Evolutionary conservation across 1,140 invertebrate genomes (phyloP).

Genomic region (Solenopsis invicta): DNA sequence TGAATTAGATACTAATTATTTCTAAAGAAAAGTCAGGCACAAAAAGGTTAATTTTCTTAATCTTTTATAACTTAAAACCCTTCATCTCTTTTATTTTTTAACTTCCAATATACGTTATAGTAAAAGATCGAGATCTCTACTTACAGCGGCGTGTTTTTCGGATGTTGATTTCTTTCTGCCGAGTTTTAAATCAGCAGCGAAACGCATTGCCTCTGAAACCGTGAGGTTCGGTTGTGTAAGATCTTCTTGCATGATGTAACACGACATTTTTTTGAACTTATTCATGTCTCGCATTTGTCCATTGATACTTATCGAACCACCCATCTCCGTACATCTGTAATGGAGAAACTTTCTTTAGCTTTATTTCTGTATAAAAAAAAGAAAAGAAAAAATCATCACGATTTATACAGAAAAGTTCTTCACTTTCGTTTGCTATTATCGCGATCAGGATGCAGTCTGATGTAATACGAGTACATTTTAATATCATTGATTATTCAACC

Average conservation of each 20-base stretch:
- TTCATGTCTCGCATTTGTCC: conserved; percentile 91
- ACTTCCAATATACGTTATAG: not conserved
- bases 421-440: not conserved
- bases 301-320: conserved; percentile 92
- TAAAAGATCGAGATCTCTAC: conserved; percentile 81
- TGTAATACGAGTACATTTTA: not conserved
- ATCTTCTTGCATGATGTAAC: conserved; percentile 98
- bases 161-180: conserved; percentile 88
- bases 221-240: conserved; percentile 94
- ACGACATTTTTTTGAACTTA: conserved; percentile 94
- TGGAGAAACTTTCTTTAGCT: not conserved
- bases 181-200: conserved; percentile 96
- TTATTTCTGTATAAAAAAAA: not conserved
- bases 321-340: conserved; percentile 87
- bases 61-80: not conserved
- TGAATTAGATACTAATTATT: not conserved
- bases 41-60: conserved; percentile 12
- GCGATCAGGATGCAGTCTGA: not conserved
- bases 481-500: not conserved
- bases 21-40: too few relatives aligned
- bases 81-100: not conserved
- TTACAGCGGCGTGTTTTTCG: conserved; percentile 91
- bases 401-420: not conserved
- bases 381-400: not conserved
- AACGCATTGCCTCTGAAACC: conserved; percentile 94